Evolutionary conservation across 2,888 invertebrate genomes (phyloP).

Genomic region (Eristalis tenax): DNA sequence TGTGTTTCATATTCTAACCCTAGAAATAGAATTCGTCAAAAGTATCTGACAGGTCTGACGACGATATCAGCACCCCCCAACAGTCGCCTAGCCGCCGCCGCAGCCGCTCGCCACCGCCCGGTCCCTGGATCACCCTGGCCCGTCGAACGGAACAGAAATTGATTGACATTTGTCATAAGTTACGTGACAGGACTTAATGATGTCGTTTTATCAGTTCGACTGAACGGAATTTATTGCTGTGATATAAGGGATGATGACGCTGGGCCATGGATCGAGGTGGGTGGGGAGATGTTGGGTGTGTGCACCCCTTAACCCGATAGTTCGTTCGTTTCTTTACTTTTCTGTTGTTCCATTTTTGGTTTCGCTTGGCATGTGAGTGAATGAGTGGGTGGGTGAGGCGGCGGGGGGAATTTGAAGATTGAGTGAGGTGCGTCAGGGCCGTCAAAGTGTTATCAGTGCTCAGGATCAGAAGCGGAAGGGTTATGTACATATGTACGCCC

Average conservation of each 20-base stretch:
- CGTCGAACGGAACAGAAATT: slow-evolving; percentile 62
- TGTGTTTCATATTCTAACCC: slow-evolving; percentile 38
- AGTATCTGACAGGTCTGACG: slow-evolving; percentile 70
- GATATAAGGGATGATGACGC: slow-evolving; percentile 47
- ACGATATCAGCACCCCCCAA: slow-evolving; percentile 58
- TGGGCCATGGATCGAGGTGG: neutral
- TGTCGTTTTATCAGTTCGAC: slow-evolving; percentile 72
- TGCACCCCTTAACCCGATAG: slow-evolving; percentile 3
- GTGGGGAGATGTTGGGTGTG: neutral
- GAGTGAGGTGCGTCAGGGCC: slow-evolving; percentile 48
- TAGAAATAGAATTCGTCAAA: slow-evolving; percentile 69
- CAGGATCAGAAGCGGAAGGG: slow-evolving; percentile 55
- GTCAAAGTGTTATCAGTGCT: slow-evolving; percentile 50
- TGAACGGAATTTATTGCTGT: slow-evolving; percentile 69
- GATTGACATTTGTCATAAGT: slow-evolving; percentile 72
- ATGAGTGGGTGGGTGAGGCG: neutral
- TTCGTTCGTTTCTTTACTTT: neutral
- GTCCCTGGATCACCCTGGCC: neutral
- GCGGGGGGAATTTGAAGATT: neutral
- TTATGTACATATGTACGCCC: slow-evolving; percentile 34
- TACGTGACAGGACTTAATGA: slow-evolving; percentile 72
- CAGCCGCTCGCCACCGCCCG: slow-evolving; percentile 1
- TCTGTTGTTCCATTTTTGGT: neutral
- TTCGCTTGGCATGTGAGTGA: neutral
- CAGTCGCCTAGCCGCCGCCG: neutral